Conservation (phyloP, 2,797 vertebrate genomes). For the Cryptoblepharus egeriae region DNA sequence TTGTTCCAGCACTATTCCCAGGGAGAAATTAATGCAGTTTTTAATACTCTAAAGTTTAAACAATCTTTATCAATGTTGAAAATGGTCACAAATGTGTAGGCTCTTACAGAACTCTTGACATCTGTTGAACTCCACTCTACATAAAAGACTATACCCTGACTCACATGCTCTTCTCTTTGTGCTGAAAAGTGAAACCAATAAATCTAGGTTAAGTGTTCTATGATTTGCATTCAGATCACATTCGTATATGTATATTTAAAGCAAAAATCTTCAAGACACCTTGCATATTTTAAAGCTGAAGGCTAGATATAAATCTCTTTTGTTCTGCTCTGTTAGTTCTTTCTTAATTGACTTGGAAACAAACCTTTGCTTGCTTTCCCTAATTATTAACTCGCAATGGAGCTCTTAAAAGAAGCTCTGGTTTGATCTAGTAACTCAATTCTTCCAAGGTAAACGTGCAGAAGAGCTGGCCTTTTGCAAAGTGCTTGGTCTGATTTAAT, state of each 20-base stretch:
- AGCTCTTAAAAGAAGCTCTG: conserved; percentile 1
- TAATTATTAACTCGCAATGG: conserved; percentile 28
- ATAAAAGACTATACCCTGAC: neutral
- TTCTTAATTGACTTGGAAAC: conserved; percentile 37
- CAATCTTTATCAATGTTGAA: neutral
- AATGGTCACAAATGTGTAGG: neutral
- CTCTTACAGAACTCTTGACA: neutral
- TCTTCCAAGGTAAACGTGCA: conserved; percentile 8
- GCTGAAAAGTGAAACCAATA: conserved; percentile 7
- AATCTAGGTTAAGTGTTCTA: neutral
- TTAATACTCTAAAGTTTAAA: neutral
- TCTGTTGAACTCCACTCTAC: neutral
- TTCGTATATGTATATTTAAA: conserved; percentile 30
- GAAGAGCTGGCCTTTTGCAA: neutral
- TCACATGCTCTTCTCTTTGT: neutral
- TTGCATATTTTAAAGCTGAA: conserved; percentile 33
- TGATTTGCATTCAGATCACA: conserved; percentile 29
- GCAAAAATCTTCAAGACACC: neutral
- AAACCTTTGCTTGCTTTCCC: conserved; percentile 34
- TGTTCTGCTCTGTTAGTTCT: conserved; percentile 35
- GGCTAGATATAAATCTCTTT: conserved; percentile 31
- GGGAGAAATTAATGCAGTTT: conserved; percentile 1
- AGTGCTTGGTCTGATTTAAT: neutral
- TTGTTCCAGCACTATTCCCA: neutral
- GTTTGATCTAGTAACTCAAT: conserved; percentile 12